Base-by-base conservation (phyloP, 1,140 invertebrate genomes). In the Trinorchestia longiramus region DNA sequence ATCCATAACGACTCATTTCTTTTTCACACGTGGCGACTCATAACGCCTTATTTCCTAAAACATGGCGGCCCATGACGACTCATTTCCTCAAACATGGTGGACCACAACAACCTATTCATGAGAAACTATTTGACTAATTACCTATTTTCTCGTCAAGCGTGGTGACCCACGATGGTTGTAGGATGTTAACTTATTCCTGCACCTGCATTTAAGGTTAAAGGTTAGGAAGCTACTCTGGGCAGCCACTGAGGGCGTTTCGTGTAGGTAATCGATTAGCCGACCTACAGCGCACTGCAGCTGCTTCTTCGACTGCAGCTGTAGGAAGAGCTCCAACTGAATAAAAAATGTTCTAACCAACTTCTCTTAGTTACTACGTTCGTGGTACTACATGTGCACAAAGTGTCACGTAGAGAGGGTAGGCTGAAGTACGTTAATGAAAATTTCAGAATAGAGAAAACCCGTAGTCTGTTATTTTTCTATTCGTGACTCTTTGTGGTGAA, bases 141-240 rank as follows among this genome's bases (percentile, higher is more conserved):
- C n/a, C n/a, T n/a, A n/a, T n/a, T n/a, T n/a, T n/a, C n/a, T 77
- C 28, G 62, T 77, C 15, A 77, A 36, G 3, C 1, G 36, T 1
- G 62, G 28, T 53, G 43, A 47, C n/a, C 41, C 40, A 23, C 43
- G n/a, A 40, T 41, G 91, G n/a, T 44, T n/a, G 92, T 17, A 17
- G 77, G 62, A 41, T 43, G 42, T 44, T n/a, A 8, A 95, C 41
- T 23, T 96, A 53, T 92, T 47, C 77, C 44, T 95, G 95, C 43
- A 57, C 28, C 95, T 43, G 41, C 95, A 53, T 62, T 36, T 87
- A 44, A 87, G 87, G 95, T 62, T n/a, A 87, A 62, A 87, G 43
- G 43, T 95, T 87, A 43, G 43, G 36, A 36, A 28, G 47, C 45
- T 45, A 41, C 43, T 43, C 87, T n/a, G 47, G 87, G 19, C 23